phyloP scores from a whole-genome alignment of 1,140 invertebrate species.

The Papilio glaucus region DNA sequence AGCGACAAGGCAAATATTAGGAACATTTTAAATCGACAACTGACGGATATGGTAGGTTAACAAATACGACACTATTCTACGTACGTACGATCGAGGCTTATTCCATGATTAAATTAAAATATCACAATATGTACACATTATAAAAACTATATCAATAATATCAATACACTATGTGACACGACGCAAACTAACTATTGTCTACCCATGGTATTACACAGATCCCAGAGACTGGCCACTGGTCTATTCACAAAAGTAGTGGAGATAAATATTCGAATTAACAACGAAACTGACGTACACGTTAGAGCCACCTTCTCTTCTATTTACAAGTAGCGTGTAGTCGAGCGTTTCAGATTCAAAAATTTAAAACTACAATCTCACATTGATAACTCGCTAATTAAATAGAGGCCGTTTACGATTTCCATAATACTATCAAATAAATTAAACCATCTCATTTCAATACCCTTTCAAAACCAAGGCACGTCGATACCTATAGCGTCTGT shows the following conservation, averaged over 20 bases:
- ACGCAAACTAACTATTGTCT: conserved; percentile 31
- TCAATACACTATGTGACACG: conserved; percentile 51
- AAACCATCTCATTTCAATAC: conserved; percentile 33
- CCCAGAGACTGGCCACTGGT: conserved; percentile 51
- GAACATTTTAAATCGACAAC: conserved; percentile 58
- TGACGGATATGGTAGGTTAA: conserved; percentile 57
- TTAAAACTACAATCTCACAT: conserved; percentile 34
- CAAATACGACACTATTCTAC: conserved; percentile 67
- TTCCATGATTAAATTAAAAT: conserved; percentile 79
- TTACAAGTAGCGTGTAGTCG: conserved; percentile 28
- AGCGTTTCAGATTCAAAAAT: conserved; percentile 15
- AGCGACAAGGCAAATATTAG: conserved; percentile 48
- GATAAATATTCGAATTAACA: conserved; percentile 40
- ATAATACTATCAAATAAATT: conserved; percentile 37
- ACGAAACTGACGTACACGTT: conserved; percentile 10
- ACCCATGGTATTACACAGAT: conserved; percentile 44
- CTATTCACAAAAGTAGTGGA: conserved; percentile 51
- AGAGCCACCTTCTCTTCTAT: conserved; percentile 24
- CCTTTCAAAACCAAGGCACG: conserved; percentile 52
- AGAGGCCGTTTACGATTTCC: conserved; percentile 25
- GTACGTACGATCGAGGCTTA: conserved; percentile 62
- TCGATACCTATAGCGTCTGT: conserved; percentile 36
- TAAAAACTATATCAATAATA: conserved; percentile 71
- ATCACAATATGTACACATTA: conserved; percentile 82
- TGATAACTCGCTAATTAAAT: conserved; percentile 22